Base-by-base conservation (phyloP, 2,797 vertebrate species). In the Helostoma temminkii region DNA sequence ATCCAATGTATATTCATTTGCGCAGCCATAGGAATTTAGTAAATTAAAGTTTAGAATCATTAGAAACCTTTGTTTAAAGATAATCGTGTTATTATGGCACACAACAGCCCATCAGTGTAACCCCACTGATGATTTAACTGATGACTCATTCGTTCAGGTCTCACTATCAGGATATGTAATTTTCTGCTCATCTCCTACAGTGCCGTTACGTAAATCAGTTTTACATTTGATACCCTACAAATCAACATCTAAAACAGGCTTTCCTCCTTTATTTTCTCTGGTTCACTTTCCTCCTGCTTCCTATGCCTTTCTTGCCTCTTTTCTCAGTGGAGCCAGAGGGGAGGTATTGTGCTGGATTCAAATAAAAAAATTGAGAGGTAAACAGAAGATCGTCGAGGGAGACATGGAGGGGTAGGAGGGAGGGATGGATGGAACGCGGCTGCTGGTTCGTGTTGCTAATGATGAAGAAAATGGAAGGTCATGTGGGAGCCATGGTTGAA, bases 401-500 rank as follows among this genome's bases (percentile, higher is more conserved):
- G 70, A 59, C 34, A 56, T n/a, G 32, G 70, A 19, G 9, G 77
- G 28, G 66, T 5, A 37, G 50, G 22, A 39, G 64, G 54, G 56
- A 55, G 59, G 71, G 78, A 77, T 39, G 80, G 74, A 53, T 37
- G 53, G 78, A 59, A 60, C 5, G 70, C 28, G 15, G 80, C 74
- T 78, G 69, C 70, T 57, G 61, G 71, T 74, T 67, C 78, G 74
- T 81, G 81, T 71, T 71, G 71, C 81, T 91, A 92, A 91, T 91
- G 91, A 90, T 84, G 84, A 89, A 88, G 85, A 91, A 92, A 92
- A 93, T 84, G 86, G 81, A 86, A 78, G 85, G 88, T 90, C 84
- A 89, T 87, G 83, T 80, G 87, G 81, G 88, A 91, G 86, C 78
- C 78, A 70, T 70, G 83, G 78, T 75, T 74, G 81, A 80, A 75